Evolutionary conservation across 2,888 invertebrate genomes (phyloP), one percentile per base, ranked within the genome.

Genomic region (Schizaphis graminum): DNA sequence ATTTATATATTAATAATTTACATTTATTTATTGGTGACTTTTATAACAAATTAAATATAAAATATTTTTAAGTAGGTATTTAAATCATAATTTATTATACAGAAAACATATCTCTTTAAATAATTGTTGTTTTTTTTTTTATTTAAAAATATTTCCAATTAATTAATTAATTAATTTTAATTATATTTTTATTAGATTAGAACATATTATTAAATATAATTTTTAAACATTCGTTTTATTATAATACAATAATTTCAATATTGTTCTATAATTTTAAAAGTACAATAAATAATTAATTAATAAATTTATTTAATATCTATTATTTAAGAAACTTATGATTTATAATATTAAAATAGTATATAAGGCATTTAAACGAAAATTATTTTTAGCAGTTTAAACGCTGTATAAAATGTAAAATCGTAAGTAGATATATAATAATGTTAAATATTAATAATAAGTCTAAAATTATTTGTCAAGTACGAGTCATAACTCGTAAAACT

Each of bases 401-500:
- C 35, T 35, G 21, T 77, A 21, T 0, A 35, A 35, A 35, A 77
- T 35, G 35, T 77, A 21, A 7, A 77, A 77, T 77, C 3, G 35
- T 77, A 35, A 21, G 21, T 77, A 77, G 21, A 77, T 35, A 77
- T 35, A 77, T 35, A 77, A 77, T 35, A 77, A 77, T 77, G 16
- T 77, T 5, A 67, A 77, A 77, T 77, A 77, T 35, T 21, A 77
- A 35, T 35, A 77, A 35, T 7, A 77, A 21, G 21, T 21, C 2
- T 35, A 35, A 77, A 77, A 77, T n/a, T n/a, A 61, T 89, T 61
- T 61, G 61, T 89, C 61, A 61, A 89, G n/a, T 61, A 89, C 4
- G 21, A 89, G n/a, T 61, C 44, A n/a, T n/a, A n/a, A n/a, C n/a
- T n/a, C n/a, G 44, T 61, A 61, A 61, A n/a, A 89, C 49, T 61